These are phyloP conservation scores for Proales similis DNA, from an alignment of 1,140 invertebrate genomes.

Conservation along the genomic window DNA sequence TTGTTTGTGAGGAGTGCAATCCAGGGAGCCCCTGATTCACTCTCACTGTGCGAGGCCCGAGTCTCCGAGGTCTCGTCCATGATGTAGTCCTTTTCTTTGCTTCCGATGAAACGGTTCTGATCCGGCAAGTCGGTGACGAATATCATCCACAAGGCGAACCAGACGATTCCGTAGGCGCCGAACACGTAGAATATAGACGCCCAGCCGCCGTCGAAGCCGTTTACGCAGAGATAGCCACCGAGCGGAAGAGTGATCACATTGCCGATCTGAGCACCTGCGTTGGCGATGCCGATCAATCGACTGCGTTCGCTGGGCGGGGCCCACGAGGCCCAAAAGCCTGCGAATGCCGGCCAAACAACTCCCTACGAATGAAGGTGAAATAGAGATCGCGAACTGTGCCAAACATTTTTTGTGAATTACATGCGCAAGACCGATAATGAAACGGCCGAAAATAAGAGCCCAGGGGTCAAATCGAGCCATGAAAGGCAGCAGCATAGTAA, in stretches of 20 bases:
- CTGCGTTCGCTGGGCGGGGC: constrained; percentile 45
- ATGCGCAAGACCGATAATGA: constrained; percentile 32
- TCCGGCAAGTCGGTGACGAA: constrained; percentile 45
- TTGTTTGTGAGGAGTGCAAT: constrained; percentile 65
- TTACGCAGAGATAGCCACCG: constrained; percentile 25
- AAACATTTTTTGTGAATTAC: neutral
- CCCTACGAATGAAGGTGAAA: constrained; percentile 30
- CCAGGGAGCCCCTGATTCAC: constrained; percentile 58
- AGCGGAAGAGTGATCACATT: constrained; percentile 29
- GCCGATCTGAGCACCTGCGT: constrained; percentile 42
- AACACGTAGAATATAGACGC: constrained; percentile 36
- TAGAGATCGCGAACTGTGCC: neutral
- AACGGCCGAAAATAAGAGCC: constrained; percentile 10
- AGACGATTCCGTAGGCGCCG: constrained; percentile 44
- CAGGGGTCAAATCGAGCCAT: constrained; percentile 20
- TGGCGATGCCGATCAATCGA: constrained; percentile 43
- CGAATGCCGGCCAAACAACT: constrained; percentile 42
- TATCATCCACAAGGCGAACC: constrained; percentile 47
- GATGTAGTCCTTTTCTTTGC: constrained; percentile 47
- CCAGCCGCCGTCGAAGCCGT: constrained; percentile 36
- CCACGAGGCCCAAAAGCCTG: constrained; percentile 46
- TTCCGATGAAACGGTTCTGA: constrained; percentile 43
- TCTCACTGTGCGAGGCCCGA: constrained; percentile 30
- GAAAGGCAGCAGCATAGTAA: constrained; percentile 12
- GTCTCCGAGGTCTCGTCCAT: constrained; percentile 40